These are phyloP conservation scores for Philopedon plagiatum DNA, from an alignment of 2,888 invertebrate genomes.

Conservation along the genomic window DNA sequence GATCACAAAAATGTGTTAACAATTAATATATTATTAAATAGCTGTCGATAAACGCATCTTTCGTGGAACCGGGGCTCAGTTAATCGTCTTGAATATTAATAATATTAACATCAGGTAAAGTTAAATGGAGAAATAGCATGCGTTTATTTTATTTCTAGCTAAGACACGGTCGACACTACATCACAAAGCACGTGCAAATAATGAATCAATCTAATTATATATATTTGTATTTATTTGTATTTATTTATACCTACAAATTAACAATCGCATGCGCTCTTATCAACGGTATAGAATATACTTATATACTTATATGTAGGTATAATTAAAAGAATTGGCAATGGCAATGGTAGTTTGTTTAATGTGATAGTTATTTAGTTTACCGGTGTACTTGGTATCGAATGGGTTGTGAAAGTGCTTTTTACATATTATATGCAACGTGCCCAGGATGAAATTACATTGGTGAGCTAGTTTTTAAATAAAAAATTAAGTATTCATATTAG, in stretches of 20 bases:
- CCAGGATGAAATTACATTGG: constrained; percentile 46
- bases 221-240: not conserved
- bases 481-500: not conserved
- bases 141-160: too few relatives aligned
- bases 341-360: constrained; percentile 35
- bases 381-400: constrained; percentile 52
- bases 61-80: too few relatives aligned
- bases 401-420: constrained; percentile 55
- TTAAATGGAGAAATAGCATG: too few relatives aligned
- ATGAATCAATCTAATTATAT: not conserved
- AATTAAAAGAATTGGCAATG: constrained; percentile 34
- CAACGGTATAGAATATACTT: not conserved
- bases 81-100: too few relatives aligned
- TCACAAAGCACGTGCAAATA: too few relatives aligned
- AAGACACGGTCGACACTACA: too few relatives aligned
- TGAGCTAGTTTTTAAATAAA: constrained; percentile 21
- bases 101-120: too few relatives aligned
- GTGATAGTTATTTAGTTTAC: constrained; percentile 51
- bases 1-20: too few relatives aligned
- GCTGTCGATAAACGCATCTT: too few relatives aligned
- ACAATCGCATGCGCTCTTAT: not conserved
- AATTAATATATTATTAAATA: too few relatives aligned
- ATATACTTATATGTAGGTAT: not conserved
- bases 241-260: not conserved
- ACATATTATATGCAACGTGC: constrained; percentile 51